phyloP scores from a whole-genome alignment of 2,113 vertebrate species.

The Tupaia chinensis region DNA sequence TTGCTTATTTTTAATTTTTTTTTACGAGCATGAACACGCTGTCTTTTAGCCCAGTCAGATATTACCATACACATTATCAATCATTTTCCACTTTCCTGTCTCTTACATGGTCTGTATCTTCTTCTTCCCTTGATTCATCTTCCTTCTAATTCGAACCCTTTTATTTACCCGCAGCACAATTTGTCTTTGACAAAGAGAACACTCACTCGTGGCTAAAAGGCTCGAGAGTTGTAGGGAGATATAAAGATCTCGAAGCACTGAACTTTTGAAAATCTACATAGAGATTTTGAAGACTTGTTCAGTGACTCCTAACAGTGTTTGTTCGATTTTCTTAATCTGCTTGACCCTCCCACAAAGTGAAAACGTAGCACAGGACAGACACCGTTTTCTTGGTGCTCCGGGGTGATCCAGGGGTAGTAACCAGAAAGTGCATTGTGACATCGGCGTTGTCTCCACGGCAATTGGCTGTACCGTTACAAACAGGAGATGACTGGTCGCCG shows the following conservation, averaged over 20 bases:
- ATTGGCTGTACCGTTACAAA: conserved; percentile 71
- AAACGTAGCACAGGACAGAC: neutral
- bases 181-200: conserved; percentile 31
- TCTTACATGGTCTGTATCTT: no score
- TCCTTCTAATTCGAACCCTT: conserved; percentile 16
- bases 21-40: no score
- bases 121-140: conserved; percentile 32
- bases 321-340: conserved; percentile 29
- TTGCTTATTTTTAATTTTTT: no score
- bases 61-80: no score
- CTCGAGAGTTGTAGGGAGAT: conserved; percentile 51
- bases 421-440: conserved; percentile 62
- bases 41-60: no score
- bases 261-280: conserved; percentile 45
- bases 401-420: conserved; percentile 52
- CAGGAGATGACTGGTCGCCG: conserved; percentile 65
- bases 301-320: conserved; percentile 2
- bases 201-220: conserved; percentile 35
- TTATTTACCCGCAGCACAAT: conserved; percentile 60
- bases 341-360: neutral
- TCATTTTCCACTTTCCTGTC: no score
- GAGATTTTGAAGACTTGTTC: conserved; percentile 36
- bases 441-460: conserved; percentile 75
- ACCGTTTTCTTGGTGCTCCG: conserved; percentile 3
- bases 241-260: neutral